Conservation (phyloP, 2,797 vertebrate genomes). For the Danio albolineatus region DNA sequence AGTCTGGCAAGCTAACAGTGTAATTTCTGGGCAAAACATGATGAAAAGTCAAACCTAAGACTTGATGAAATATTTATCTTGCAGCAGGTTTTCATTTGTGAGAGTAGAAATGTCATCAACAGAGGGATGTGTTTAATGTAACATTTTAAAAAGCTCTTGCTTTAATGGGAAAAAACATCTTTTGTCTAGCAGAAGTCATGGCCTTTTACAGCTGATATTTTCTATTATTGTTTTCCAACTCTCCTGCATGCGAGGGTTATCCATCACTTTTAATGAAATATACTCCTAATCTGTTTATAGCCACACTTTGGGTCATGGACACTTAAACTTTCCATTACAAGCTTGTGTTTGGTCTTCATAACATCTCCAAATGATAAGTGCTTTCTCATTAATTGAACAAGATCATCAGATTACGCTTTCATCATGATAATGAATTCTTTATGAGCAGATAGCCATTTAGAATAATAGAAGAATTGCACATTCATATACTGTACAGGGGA, state of each 20-base stretch:
- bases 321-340: conserved; percentile 35
- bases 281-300: conserved; percentile 6
- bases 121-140: not conserved
- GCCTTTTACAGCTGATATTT: conserved; percentile 8
- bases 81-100: not conserved
- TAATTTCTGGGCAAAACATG: not conserved
- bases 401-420: not conserved
- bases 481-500: not conserved
- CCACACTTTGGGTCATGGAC: conserved; percentile 25
- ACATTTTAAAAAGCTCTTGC: not conserved
- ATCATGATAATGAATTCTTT: conserved; percentile 29
- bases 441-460: not conserved
- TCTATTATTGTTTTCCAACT: not conserved
- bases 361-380: conserved; percentile 22
- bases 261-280: conserved; percentile 10
- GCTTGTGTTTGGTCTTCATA: conserved; percentile 17
- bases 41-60: not conserved
- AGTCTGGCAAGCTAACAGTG: too few species aligned
- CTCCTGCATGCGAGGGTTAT: not conserved
- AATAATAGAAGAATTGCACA: not conserved
- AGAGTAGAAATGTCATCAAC: not conserved
- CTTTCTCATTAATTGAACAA: conserved; percentile 24
- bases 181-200: conserved; percentile 6
- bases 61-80: too few species aligned
- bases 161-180: not conserved